Conservation (phyloP, 1,140 invertebrate genomes). For the Penaeus chinensis region DNA sequence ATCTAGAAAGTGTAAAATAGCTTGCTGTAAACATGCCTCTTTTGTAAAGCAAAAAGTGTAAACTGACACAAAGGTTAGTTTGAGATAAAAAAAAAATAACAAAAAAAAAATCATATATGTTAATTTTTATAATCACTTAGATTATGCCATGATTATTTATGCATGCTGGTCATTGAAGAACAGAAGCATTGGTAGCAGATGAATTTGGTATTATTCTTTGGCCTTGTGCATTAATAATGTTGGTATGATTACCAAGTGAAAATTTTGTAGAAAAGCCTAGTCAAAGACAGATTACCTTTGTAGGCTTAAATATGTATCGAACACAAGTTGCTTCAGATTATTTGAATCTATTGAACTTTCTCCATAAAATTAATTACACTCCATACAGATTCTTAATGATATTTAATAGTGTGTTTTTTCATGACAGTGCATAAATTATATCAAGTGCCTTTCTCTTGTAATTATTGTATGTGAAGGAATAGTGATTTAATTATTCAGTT, state of each 20-base stretch:
- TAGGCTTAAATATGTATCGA: conserved; percentile 54
- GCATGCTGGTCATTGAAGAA: neutral
- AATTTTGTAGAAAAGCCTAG: conserved; percentile 54
- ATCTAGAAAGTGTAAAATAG: conserved; percentile 56
- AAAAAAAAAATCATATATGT: conserved; percentile 51
- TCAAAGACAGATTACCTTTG: conserved; percentile 59
- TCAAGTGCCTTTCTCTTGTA: conserved; percentile 58
- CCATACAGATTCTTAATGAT: neutral
- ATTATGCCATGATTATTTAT: conserved; percentile 29
- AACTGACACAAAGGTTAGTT: conserved; percentile 56
- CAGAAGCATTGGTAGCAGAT: neutral
- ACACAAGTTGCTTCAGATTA: conserved; percentile 44
- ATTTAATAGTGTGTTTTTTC: conserved; percentile 31
- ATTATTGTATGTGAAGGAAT: conserved; percentile 42
- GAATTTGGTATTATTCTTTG: neutral
- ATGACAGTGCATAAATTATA: conserved; percentile 54
- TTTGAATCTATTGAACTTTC: conserved; percentile 37
- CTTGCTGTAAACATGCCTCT: conserved; percentile 53
- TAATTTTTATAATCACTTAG: conserved; percentile 23
- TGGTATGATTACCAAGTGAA: conserved; percentile 43
- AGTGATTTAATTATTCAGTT: conserved; percentile 49
- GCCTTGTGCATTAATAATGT: neutral
- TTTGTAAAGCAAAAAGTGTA: conserved; percentile 55
- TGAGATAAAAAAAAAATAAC: conserved; percentile 35
- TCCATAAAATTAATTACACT: neutral